A percentile compares a stretch with the other conserved stretches of the same genome.
phyloP scores from a whole-genome alignment of 2,113 vertebrate genomes.

The Gracilinanus agilis region DNA sequence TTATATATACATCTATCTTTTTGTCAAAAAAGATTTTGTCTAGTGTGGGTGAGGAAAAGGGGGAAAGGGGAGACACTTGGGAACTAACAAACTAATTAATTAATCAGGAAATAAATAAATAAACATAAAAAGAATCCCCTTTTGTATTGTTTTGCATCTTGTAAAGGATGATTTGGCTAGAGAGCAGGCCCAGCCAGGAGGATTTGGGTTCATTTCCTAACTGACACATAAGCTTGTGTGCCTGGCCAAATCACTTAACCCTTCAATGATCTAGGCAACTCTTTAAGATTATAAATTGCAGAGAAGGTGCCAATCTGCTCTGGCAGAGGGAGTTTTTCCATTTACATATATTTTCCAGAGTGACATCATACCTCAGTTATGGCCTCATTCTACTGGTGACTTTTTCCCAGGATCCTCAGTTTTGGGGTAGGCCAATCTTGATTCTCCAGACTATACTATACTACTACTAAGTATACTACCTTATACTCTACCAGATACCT shows the following conservation, averaged over 20 bases:
- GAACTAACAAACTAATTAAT: too few relatives aligned
- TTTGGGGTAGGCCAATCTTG: not conserved
- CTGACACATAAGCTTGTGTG: not conserved
- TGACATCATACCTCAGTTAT: not conserved
- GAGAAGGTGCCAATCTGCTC: not conserved
- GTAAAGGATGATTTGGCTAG: not conserved
- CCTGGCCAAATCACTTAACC: not conserved
- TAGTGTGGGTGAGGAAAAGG: too few relatives aligned
- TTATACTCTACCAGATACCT: not conserved
- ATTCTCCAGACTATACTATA: not conserved
- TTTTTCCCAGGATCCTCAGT: not conserved
- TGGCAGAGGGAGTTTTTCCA: not conserved
- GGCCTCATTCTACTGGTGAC: not conserved
- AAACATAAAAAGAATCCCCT: not conserved
- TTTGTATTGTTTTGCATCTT: not conserved
- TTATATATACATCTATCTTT: too few relatives aligned
- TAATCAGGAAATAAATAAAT: too few relatives aligned
- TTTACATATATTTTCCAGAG: not conserved
- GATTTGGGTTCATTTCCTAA: not conserved
- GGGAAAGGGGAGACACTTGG: too few relatives aligned
- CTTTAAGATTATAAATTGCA: not conserved
- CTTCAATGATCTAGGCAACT: not conserved
- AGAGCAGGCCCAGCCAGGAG: not conserved
- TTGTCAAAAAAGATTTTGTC: too few relatives aligned
- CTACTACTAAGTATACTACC: too few relatives aligned